phyloP scores from a whole-genome alignment of 1,140 invertebrate species.

The Microplitis demolitor region DNA sequence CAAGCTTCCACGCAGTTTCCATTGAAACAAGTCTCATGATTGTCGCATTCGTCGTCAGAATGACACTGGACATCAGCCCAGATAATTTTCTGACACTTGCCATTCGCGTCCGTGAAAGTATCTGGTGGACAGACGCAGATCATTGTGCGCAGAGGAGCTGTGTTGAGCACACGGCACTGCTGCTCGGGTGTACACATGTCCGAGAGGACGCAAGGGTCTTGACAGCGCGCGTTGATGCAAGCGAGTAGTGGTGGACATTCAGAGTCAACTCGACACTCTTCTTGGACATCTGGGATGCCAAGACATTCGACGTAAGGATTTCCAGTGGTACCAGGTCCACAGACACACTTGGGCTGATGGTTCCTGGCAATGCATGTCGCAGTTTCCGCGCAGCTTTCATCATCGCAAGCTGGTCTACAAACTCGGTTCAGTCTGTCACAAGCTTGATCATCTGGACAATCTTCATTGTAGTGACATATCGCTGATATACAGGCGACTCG shows the following conservation, averaged over 20 bases:
- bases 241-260: slow-evolving; percentile 76
- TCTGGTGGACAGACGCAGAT: slow-evolving; percentile 82
- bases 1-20: slow-evolving; percentile 83
- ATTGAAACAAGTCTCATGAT: slow-evolving; percentile 73
- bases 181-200: slow-evolving; percentile 76
- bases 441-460: slow-evolving; percentile 83
- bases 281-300: slow-evolving; percentile 53
- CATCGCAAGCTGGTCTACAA: slow-evolving; percentile 81
- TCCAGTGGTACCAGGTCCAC: slow-evolving; percentile 74
- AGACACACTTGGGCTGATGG: slow-evolving; percentile 81
- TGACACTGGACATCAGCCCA: slow-evolving; percentile 62
- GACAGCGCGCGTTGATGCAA: slow-evolving; percentile 78
- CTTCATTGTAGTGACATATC: slow-evolving; percentile 86
- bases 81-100: slow-evolving; percentile 67
- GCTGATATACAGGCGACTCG: slow-evolving; percentile 79
- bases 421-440: slow-evolving; percentile 84
- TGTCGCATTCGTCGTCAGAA: slow-evolving; percentile 75
- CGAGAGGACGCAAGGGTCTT: slow-evolving; percentile 74
- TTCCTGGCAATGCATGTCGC: slow-evolving; percentile 75
- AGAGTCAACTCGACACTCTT: slow-evolving; percentile 72
- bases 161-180: slow-evolving; percentile 78
- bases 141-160: slow-evolving; percentile 77
- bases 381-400: slow-evolving; percentile 74
- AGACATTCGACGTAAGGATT: slow-evolving; percentile 79
- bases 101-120: slow-evolving; percentile 67